These are phyloP conservation scores for Anticlea derivata DNA, from an alignment of 2,888 invertebrate species.

Conservation along the genomic window DNA sequence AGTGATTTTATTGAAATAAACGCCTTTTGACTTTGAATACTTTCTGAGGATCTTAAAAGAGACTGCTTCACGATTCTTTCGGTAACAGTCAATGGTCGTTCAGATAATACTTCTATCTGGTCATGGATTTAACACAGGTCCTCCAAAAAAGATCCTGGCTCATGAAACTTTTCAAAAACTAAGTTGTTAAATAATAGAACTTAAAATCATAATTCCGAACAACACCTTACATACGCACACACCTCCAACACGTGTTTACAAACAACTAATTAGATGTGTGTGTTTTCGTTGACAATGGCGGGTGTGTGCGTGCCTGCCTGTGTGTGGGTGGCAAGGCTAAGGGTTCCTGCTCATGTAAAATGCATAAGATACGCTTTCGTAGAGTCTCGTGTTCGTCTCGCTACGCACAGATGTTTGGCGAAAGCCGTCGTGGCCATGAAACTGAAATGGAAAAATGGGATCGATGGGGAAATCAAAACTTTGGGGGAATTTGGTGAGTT, in stretches of 20 bases:
- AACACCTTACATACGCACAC: constrained; percentile 46
- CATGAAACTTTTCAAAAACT: no score
- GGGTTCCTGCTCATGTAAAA: constrained; percentile 83
- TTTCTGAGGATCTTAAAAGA: no score
- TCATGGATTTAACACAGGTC: no score
- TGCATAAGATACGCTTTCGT: constrained; percentile 84
- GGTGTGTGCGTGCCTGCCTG: constrained; percentile 42
- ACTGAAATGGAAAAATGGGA: constrained; percentile 44
- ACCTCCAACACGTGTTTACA: constrained; percentile 64
- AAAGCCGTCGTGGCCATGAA: constrained; percentile 69
- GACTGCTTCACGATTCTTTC: no score
- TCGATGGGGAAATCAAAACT: constrained; percentile 20
- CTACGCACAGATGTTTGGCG: constrained; percentile 72
- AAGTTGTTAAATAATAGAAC: neutral
- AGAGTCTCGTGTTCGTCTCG: constrained; percentile 68
- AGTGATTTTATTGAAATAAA: no score
- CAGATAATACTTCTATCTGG: no score
- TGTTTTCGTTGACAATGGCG: constrained; percentile 52
- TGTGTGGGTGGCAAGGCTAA: constrained; percentile 44
- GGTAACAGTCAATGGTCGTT: no score
- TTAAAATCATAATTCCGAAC: constrained; percentile 33
- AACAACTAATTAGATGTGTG: constrained; percentile 75
- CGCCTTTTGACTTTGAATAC: no score
- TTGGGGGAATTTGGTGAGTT: neutral
- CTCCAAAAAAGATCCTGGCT: neutral